A percentile compares a stretch with the other conserved stretches of the same genome.
Conservation (phyloP, 2,888 invertebrate species). For the Limnephilus rhombicus region DNA sequence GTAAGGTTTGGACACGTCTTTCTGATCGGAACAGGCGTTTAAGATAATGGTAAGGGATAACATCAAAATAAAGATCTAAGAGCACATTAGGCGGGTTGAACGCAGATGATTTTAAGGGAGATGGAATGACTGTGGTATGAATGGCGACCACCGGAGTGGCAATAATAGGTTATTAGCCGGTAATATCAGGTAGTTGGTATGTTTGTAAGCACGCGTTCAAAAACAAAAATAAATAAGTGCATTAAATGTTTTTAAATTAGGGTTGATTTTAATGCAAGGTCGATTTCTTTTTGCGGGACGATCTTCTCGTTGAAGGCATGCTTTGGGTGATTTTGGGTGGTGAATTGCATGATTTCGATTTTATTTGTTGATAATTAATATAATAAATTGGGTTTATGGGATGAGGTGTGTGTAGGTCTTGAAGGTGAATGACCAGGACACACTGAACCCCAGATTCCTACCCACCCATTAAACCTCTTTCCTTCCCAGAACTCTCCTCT, state of each 20-base stretch:
- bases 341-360: too few relatives aligned
- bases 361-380: too few relatives aligned
- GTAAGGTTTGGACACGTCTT: background rate
- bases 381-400: too few relatives aligned
- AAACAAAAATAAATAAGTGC: background rate
- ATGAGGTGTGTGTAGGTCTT: too few relatives aligned
- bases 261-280: background rate
- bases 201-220: background rate
- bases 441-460: too few relatives aligned
- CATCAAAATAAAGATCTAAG: conserved; percentile 3
- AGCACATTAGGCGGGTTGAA: background rate
- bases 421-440: too few relatives aligned
- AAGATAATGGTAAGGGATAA: conserved; percentile 29
- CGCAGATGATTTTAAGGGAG: background rate
- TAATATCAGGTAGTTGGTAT: background rate
- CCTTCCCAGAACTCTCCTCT: too few relatives aligned
- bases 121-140: background rate
- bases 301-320: background rate
- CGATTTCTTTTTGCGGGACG: background rate
- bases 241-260: background rate
- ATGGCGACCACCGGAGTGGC: background rate
- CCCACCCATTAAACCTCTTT: too few relatives aligned
- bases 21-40: background rate
- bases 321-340: background rate
- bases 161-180: background rate